Evolutionary conservation across 92 coral and sea anemone genomes (phyloP), one percentile per base, ranked within the genome.

Genomic region (Heteractis magnifica): DNA sequence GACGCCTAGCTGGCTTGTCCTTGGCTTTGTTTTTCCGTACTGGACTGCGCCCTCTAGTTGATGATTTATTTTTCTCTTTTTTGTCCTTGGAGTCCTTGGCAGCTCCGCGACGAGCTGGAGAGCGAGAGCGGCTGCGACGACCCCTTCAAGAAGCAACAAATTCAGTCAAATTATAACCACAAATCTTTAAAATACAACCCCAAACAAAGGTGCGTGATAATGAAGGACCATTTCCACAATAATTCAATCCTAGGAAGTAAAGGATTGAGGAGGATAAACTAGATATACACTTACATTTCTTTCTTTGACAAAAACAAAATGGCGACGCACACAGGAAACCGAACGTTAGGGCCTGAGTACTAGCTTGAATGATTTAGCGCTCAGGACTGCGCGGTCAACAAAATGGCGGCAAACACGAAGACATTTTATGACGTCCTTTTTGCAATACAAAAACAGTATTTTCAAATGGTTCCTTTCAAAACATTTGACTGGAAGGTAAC

Each of bases 31-130:
- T 91, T 52, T 91, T 86, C 20, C 86, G 88, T 6, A 87, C 93
- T 19, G 97, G 99, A 79, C 99, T 97, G 48, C 99, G 98, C 8
- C 98, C 99, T 53, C 99, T 89, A 49, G 92, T 94, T 48, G 93
- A 89, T 68, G 81, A 60, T 52, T 86, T 87, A 55, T 90, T 88
- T 52, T 94, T 90, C 52, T 53, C 81, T 84, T 68, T 21, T 23
- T 91, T 93, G 78, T 86, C 90, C 82, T 94, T 94, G 74, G 44
- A 34, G 44, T 34, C 44, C 44, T 34, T 34, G 44, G 44, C 44
- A 34, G 92, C 94, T 49, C 92, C 87, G 76, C 92, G 86, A 64
- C 90, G 90, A 52, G 90, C 89, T 49, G 99, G 98, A 51, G 98
- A 94, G 51, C 92, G 90, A 75, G 92, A 94, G 71, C 95, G 88